These are phyloP conservation scores for Heliothis virescens DNA, from an alignment of 1,140 invertebrate species.

Conservation along the genomic window DNA sequence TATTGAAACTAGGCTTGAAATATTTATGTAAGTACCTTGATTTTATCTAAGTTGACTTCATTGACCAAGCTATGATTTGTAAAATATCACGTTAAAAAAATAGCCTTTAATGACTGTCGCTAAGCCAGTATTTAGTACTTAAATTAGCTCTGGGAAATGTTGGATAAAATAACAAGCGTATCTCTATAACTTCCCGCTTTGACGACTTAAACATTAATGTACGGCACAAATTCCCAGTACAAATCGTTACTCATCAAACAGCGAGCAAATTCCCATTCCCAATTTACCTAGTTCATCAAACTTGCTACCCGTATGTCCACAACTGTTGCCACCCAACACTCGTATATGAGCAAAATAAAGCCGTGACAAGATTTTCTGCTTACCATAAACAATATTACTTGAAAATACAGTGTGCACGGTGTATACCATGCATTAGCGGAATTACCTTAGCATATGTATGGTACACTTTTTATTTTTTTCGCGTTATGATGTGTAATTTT, in stretches of 20 bases:
- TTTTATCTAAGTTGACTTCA: no score
- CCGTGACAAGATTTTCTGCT: constrained; percentile 79
- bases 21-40: no score
- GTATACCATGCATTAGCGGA: constrained; percentile 43
- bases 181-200: no score
- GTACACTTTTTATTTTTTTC: constrained; percentile 1
- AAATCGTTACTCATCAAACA: background rate
- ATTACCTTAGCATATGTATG: constrained; percentile 28
- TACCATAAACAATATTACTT: constrained; percentile 81
- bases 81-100: no score
- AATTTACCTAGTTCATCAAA: background rate
- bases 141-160: no score
- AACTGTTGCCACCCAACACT: constrained; percentile 29
- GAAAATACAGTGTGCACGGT: constrained; percentile 53
- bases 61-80: no score
- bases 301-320: background rate
- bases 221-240: no score
- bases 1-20: no score
- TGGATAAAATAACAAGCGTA: no score
- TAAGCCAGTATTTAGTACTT: no score
- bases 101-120: no score
- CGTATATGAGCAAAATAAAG: constrained; percentile 64
- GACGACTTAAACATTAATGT: no score
- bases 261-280: background rate
- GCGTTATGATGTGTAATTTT: constrained; percentile 33